phyloP scores from a whole-genome alignment of 2,888 invertebrate genomes.

The Tipula lateralis region DNA sequence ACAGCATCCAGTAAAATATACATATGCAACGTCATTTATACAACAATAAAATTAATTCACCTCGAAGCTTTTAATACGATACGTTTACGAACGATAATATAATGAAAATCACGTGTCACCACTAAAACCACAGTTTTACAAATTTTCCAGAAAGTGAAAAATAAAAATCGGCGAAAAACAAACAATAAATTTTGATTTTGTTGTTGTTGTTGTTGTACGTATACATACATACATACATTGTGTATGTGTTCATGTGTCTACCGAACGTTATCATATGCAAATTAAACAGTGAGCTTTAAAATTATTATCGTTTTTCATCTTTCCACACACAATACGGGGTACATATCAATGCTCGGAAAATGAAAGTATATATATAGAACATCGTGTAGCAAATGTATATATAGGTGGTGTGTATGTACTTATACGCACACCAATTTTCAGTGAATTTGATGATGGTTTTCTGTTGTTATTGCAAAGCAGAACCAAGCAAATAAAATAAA shows the following conservation, averaged over 20 bases:
- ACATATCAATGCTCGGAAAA: background rate
- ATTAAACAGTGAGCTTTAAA: slow-evolving; percentile 9
- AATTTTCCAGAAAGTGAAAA: background rate
- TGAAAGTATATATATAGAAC: background rate
- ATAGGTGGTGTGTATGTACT: background rate
- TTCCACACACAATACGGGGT: too few species aligned
- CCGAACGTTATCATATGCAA: background rate
- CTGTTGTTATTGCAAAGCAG: slow-evolving; percentile 24
- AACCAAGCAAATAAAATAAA: slow-evolving; percentile 24
- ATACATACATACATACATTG: too few species aligned
- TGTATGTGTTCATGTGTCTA: background rate
- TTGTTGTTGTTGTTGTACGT: background rate
- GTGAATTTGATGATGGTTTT: slow-evolving; percentile 2
- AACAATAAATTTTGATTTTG: background rate
- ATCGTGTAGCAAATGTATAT: background rate
- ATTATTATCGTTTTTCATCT: slow-evolving; percentile 11
- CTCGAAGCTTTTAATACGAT: background rate
- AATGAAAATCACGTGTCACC: slow-evolving; percentile 19
- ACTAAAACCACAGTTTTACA: slow-evolving; percentile 4
- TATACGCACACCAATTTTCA: background rate
- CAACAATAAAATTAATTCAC: background rate
- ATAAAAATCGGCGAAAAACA: background rate
- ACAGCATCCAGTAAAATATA: too few species aligned
- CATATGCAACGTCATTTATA: background rate
- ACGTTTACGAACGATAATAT: background rate